Evolutionary conservation across 1,140 invertebrate species (phyloP).

Genomic region (Leptinotarsa texana): DNA sequence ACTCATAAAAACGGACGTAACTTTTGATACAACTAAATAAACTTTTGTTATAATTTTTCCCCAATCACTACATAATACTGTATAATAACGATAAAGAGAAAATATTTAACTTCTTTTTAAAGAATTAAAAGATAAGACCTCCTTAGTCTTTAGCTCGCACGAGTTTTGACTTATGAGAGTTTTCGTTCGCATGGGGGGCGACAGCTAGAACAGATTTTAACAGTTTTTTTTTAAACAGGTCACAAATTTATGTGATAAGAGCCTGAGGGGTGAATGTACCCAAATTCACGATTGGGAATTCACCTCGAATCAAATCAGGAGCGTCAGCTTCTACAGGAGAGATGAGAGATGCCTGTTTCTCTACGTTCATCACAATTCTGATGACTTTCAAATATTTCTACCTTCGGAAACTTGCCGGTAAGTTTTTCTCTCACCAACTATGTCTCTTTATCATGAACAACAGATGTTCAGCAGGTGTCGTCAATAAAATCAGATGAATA

Average conservation of each 20-base stretch:
- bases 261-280: slow-evolving; percentile 74
- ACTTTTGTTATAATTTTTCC: no score
- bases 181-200: no score
- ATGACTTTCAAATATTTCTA: slow-evolving; percentile 99
- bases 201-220: not conserved
- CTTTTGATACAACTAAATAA: no score
- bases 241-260: slow-evolving; percentile 80
- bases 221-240: slow-evolving; percentile 58
- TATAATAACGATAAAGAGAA: no score
- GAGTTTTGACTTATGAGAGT: no score
- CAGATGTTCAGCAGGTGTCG: not conserved
- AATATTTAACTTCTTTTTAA: no score
- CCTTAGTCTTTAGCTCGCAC: no score
- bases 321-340: slow-evolving; percentile 91
- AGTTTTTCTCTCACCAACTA: not conserved
- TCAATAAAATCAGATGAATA: not conserved
- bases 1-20: no score
- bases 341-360: slow-evolving; percentile 95
- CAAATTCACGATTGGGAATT: slow-evolving; percentile 95
- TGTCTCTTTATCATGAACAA: not conserved
- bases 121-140: no score
- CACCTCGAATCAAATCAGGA: slow-evolving; percentile 87
- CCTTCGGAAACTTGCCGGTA: slow-evolving; percentile 82
- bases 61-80: no score
- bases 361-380: slow-evolving; percentile 97